Evolutionary conservation across 2,888 invertebrate genomes (phyloP).

Genomic region (Chydorus sphaericus): DNA sequence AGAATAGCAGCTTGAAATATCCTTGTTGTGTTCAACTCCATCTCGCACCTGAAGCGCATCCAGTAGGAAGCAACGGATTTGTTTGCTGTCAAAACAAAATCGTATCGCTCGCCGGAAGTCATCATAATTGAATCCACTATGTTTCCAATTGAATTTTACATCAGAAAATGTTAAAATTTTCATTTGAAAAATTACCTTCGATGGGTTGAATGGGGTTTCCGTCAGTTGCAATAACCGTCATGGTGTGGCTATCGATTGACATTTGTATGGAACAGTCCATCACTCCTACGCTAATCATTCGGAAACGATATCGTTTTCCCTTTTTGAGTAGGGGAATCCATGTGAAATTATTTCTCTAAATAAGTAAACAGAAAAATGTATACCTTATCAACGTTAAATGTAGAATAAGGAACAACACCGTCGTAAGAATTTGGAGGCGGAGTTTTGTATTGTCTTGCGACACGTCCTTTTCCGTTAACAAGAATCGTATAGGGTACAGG

Average conservation of each 20-base stretch:
- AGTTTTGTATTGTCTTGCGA: neutral
- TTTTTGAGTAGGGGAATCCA: conserved; percentile 26
- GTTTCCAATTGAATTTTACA: too few species aligned
- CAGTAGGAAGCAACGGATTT: conserved; percentile 67
- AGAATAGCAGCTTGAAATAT: conserved; percentile 69
- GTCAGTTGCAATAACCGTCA: conserved; percentile 61
- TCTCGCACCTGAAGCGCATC: conserved; percentile 68
- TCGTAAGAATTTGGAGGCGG: too few species aligned
- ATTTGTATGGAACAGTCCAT: conserved; percentile 73
- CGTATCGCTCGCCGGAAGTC: conserved; percentile 79
- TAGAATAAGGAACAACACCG: neutral
- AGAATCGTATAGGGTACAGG: conserved; percentile 69
- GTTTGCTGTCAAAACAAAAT: conserved; percentile 60
- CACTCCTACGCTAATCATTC: conserved; percentile 71
- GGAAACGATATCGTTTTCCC: conserved; percentile 61
- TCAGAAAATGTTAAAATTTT: too few species aligned
- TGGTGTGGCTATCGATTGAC: conserved; percentile 65
- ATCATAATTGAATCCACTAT: conserved; percentile 49
- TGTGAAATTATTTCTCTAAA: neutral
- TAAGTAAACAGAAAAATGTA: too few species aligned
- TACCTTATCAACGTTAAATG: neutral
- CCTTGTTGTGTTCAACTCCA: conserved; percentile 53
- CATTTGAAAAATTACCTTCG: conserved; percentile 44
- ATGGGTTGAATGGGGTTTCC: conserved; percentile 61
- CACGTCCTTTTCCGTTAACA: conserved; percentile 62